phyloP scores from a whole-genome alignment of 2,797 vertebrate genomes.

The Epinephelus coioides region DNA sequence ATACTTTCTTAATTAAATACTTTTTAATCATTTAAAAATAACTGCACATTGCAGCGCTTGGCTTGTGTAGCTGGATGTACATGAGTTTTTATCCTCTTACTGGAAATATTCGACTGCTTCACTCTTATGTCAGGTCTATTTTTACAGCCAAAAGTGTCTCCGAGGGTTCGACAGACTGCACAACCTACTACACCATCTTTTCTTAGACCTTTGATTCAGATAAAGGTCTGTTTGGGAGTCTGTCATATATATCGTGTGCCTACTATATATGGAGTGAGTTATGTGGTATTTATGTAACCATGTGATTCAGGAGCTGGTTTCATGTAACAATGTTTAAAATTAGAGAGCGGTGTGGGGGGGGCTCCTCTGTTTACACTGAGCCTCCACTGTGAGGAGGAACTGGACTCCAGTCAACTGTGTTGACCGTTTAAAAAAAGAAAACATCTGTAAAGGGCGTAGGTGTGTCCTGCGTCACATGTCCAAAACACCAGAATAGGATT shows the following conservation, averaged over 20 bases:
- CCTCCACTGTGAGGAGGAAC: constrained; percentile 17
- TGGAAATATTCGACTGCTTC: constrained; percentile 19
- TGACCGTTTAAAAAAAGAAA: constrained; percentile 11
- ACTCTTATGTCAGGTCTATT: not conserved
- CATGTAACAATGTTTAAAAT: constrained; percentile 64
- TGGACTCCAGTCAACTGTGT: not conserved
- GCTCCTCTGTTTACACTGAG: constrained; percentile 47
- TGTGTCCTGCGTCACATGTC: constrained; percentile 5
- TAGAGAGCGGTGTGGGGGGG: constrained; percentile 40
- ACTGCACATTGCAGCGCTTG: not conserved
- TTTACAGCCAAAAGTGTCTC: constrained; percentile 10
- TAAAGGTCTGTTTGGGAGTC: not conserved
- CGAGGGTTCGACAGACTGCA: not conserved
- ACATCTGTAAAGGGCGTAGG: not conserved
- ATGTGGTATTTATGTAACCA: constrained; percentile 47
- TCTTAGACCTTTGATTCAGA: not conserved
- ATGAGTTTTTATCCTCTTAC: not conserved
- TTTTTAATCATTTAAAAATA: not conserved
- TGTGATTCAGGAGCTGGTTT: constrained; percentile 53
- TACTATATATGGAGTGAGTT: constrained; percentile 42
- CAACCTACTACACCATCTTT: not conserved
- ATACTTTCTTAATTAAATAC: not conserved
- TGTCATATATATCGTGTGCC: not conserved
- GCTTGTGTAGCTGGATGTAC: not conserved
- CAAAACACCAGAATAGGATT: constrained; percentile 10